phyloP scores from a whole-genome alignment of 2,113 vertebrate species.

The Tragulus kanchil region DNA sequence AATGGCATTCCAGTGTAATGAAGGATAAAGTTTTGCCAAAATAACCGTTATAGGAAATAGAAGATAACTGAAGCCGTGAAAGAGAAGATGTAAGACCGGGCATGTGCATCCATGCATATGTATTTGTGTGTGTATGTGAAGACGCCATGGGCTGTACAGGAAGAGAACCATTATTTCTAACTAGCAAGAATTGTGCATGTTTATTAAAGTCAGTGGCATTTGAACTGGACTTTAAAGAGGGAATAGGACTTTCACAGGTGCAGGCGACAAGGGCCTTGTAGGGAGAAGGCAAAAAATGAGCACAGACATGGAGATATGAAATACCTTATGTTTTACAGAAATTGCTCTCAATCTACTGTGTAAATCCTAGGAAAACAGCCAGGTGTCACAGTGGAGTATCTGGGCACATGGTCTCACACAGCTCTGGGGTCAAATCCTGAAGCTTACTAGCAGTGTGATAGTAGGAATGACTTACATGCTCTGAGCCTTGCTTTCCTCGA shows the following conservation, averaged over 20 bases:
- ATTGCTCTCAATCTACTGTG: not conserved
- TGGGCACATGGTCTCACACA: not conserved
- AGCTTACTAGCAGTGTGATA: not conserved
- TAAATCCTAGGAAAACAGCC: not conserved
- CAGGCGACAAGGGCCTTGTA: not conserved
- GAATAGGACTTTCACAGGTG: not conserved
- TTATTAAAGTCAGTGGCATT: not conserved
- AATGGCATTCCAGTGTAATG: not conserved
- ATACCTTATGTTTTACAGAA: not conserved
- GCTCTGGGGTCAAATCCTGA: not conserved
- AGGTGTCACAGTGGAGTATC: not conserved
- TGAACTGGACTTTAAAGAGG: not conserved
- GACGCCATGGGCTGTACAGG: not conserved
- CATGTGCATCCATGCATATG: not conserved
- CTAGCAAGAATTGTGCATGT: not conserved
- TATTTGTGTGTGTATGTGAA: not conserved
- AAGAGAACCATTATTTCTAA: not conserved
- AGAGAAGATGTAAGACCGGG: not conserved
- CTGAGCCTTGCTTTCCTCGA: not conserved
- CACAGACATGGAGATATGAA: not conserved
- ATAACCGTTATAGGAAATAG: not conserved
- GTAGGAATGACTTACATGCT: not conserved
- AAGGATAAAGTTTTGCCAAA: not conserved
- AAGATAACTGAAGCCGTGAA: not conserved
- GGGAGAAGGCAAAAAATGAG: not conserved